A percentile compares a stretch with the other conserved stretches of the same genome.
These are phyloP conservation scores for Chaenodraco wilsoni DNA, from an alignment of 2,797 vertebrate species.

Conservation along the genomic window DNA sequence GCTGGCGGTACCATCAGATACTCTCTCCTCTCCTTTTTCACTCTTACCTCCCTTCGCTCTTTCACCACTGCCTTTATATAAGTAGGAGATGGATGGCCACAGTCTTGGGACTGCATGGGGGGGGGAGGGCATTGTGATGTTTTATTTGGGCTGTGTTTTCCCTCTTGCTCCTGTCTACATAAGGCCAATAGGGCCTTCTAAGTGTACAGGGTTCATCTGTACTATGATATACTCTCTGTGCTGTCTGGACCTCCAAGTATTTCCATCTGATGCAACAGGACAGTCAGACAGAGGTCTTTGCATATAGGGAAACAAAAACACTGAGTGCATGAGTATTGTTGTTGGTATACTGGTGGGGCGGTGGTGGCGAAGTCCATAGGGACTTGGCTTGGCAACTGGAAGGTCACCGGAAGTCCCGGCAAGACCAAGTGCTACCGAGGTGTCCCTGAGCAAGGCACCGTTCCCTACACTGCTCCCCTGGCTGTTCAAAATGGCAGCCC, in stretches of 20 bases:
- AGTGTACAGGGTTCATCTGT: conserved; percentile 31
- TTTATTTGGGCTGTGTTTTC: conserved; percentile 69
- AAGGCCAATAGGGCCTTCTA: conserved; percentile 55
- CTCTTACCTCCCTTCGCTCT: conserved; percentile 40
- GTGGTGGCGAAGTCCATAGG: no score
- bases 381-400: no score
- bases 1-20: conserved; percentile 62
- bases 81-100: conserved; percentile 73
- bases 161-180: conserved; percentile 56
- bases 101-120: conserved; percentile 51
- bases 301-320: conserved; percentile 54
- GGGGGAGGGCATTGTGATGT: conserved; percentile 54
- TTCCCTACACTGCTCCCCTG: no score
- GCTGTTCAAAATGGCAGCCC: no score
- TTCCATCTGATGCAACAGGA: conserved; percentile 49
- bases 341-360: conserved; percentile 33
- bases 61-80: conserved; percentile 67
- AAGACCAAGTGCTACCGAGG: no score
- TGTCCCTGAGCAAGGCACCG: no score
- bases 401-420: no score
- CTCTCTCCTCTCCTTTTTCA: conserved; percentile 31
- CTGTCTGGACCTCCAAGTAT: conserved; percentile 39
- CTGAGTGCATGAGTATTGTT: conserved; percentile 46
- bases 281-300: conserved; percentile 52
- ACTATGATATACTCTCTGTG: conserved; percentile 14